Evolutionary conservation across 1,140 invertebrate genomes (phyloP).

Genomic region (Gryllus bimaculatus): DNA sequence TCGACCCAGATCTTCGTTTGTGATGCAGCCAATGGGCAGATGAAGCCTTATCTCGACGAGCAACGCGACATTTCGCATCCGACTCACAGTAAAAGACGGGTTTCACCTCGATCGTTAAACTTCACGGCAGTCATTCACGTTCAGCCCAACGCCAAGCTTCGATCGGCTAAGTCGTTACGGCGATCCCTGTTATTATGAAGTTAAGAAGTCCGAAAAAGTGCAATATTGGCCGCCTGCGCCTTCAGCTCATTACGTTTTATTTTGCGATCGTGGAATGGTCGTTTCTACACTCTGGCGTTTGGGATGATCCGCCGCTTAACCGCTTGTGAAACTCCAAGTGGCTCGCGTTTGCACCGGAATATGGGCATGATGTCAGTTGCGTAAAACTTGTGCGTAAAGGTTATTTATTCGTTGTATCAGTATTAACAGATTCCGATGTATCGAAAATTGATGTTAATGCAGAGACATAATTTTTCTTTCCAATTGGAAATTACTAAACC

Average conservation of each 20-base stretch:
- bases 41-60: background rate
- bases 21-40: background rate
- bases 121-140: background rate
- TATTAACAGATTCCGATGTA: too few species aligned
- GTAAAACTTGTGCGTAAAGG: too few species aligned
- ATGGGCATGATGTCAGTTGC: too few species aligned
- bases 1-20: background rate
- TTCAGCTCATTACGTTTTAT: background rate
- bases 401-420: too few species aligned
- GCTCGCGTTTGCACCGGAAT: too few species aligned
- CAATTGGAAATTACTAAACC: too few species aligned
- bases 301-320: too few species aligned
- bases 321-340: too few species aligned
- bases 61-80: background rate
- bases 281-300: too few species aligned
- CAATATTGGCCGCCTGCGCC: background rate
- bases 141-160: background rate
- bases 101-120: background rate
- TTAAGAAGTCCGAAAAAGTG: background rate
- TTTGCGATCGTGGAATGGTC: background rate
- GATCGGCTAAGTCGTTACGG: background rate
- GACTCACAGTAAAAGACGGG: background rate
- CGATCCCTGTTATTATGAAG: background rate
- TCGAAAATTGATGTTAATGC: too few species aligned
- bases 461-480: too few species aligned